Conservation (phyloP, 2,797 vertebrate species). For the Alfaro cultratus region DNA sequence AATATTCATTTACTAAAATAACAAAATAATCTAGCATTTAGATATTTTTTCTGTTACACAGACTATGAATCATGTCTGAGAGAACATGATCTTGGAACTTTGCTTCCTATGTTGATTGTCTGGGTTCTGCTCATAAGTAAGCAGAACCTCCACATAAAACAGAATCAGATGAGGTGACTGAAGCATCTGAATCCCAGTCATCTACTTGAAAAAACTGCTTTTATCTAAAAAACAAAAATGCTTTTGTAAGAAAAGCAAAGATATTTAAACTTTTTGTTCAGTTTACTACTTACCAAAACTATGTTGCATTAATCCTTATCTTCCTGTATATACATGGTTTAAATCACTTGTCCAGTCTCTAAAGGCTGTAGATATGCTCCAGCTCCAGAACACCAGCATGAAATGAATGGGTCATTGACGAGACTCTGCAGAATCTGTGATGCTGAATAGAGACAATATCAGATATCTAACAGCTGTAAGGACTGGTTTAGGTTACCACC, state of each 20-base stretch:
- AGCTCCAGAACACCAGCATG: not conserved
- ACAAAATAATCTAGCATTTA: not conserved
- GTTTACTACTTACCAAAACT: not conserved
- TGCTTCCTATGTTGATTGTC: not conserved
- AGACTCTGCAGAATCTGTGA: not conserved
- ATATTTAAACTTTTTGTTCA: not conserved
- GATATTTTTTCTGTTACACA: not conserved
- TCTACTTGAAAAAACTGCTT: not conserved
- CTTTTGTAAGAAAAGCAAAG: not conserved
- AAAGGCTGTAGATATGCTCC: not conserved
- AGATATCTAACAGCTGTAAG: not conserved
- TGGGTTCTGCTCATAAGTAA: not conserved
- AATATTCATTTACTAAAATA: not conserved
- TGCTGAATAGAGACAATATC: not conserved
- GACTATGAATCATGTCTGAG: not conserved
- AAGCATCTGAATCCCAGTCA: not conserved
- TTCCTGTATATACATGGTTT: not conserved
- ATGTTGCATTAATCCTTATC: not conserved
- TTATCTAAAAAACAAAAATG: not conserved
- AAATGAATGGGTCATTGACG: not conserved
- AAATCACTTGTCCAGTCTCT: not conserved
- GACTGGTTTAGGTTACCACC: not conserved
- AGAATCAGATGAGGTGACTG: not conserved
- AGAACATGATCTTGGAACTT: not conserved
- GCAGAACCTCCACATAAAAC: not conserved